Conservation (phyloP, 2,888 invertebrate species). For the Trachelus stipa region DNA sequence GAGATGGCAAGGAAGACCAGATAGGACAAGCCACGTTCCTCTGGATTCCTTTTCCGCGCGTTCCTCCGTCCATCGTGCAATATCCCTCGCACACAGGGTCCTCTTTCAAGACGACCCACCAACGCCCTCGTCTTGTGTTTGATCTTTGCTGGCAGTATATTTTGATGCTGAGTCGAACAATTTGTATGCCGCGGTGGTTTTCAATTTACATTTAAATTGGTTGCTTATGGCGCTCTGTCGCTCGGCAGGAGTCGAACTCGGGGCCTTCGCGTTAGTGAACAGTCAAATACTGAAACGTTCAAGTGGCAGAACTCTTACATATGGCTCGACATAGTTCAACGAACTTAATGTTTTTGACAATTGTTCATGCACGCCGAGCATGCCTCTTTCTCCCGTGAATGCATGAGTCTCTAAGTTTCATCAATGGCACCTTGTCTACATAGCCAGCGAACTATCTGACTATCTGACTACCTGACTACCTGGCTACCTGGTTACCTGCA, state of each 20-base stretch:
- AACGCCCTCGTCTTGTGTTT: conserved; percentile 61
- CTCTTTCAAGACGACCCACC: conserved; percentile 20
- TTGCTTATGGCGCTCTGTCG: conserved; percentile 65
- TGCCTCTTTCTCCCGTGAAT: too few relatives aligned
- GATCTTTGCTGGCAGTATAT: conserved; percentile 66
- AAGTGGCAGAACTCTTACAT: conserved; percentile 48
- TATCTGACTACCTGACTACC: too few relatives aligned
- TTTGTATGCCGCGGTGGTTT: conserved; percentile 66
- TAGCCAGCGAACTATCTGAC: too few relatives aligned
- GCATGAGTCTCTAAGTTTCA: too few relatives aligned
- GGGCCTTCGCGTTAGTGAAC: conserved; percentile 49
- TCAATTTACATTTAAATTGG: conserved; percentile 68
- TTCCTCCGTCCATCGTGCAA: conserved; percentile 2
- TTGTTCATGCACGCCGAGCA: too few relatives aligned
- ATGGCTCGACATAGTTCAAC: conserved; percentile 50
- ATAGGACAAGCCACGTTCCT: background rate
- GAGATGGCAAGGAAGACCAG: background rate
- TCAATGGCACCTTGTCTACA: too few relatives aligned
- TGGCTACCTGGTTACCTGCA: too few relatives aligned
- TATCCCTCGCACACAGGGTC: conserved; percentile 4
- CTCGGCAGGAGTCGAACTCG: conserved; percentile 63
- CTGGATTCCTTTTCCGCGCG: background rate
- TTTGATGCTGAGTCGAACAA: conserved; percentile 67
- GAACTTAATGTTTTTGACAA: conserved; percentile 38
- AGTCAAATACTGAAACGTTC: conserved; percentile 63